Conservation (phyloP, 1,140 invertebrate species). For the Lucilia sericata region DNA sequence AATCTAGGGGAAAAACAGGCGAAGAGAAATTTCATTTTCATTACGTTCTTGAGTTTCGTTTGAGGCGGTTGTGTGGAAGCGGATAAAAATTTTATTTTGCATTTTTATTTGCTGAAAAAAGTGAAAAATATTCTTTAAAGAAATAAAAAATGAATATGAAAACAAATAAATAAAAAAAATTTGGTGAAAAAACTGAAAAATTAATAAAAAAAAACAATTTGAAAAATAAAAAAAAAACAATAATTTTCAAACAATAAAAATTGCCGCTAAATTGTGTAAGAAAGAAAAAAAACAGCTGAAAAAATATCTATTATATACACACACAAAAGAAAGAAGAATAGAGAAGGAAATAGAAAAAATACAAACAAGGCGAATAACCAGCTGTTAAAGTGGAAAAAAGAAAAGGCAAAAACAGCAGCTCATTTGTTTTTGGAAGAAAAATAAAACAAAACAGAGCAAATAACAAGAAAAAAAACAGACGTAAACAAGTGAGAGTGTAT, state of each 20-base stretch:
- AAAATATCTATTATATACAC: constrained; percentile 35
- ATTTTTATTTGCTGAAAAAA: background rate
- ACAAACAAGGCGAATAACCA: constrained; percentile 32
- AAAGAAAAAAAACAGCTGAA: constrained; percentile 42
- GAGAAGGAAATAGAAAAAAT: background rate
- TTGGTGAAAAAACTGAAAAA: background rate
- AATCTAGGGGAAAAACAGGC: background rate
- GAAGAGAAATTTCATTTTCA: constrained; percentile 16
- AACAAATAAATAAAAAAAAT: background rate
- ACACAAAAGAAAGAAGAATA: constrained; percentile 7
- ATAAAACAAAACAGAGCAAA: constrained; percentile 8
- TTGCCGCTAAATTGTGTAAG: constrained; percentile 43
- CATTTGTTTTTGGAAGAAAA: background rate
- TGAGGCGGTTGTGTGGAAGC: constrained; percentile 39
- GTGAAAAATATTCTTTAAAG: constrained; percentile 13
- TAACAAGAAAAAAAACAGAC: background rate
- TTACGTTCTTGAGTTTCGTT: constrained; percentile 39
- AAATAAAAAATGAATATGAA: constrained; percentile 6
- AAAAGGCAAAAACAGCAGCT: background rate
- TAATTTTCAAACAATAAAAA: background rate
- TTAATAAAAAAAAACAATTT: background rate
- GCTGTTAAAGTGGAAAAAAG: constrained; percentile 24
- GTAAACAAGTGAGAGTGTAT: constrained; percentile 28
- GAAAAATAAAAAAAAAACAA: constrained; percentile 8
- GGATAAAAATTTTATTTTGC: background rate